Conservation (phyloP, 2,888 invertebrate species). For the Rhagophthalmus giganteus region DNA sequence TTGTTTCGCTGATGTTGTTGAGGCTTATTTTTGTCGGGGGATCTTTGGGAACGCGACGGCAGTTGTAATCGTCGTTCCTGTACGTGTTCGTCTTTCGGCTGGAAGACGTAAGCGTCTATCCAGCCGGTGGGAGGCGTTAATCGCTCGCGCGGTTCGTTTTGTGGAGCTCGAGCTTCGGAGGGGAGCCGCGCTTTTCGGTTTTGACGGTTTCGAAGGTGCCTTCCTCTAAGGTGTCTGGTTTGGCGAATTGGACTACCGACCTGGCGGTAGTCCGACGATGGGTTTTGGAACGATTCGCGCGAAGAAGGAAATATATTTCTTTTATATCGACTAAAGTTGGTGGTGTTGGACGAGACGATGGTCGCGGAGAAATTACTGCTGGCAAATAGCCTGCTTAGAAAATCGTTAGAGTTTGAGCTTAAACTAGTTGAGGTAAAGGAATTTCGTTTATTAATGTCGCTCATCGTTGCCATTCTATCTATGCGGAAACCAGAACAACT, state of each 20-base stretch:
- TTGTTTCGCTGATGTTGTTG: constrained; percentile 14
- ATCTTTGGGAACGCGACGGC: constrained; percentile 36
- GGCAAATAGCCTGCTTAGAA: constrained; percentile 35
- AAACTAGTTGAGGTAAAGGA: constrained; percentile 42
- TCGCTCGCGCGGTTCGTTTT: constrained; percentile 22
- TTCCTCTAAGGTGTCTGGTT: constrained; percentile 28
- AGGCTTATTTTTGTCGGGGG: constrained; percentile 33
- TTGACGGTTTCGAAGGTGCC: constrained; percentile 19
- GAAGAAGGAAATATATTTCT: constrained; percentile 15
- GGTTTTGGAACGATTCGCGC: constrained; percentile 17
- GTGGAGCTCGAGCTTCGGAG: constrained; percentile 31
- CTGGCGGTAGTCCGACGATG: constrained; percentile 18
- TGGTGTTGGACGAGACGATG: constrained; percentile 3
- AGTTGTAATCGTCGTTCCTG: constrained; percentile 9
- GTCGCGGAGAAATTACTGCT: constrained; percentile 13
- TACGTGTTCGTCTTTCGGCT: constrained; percentile 14
- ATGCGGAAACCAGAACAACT: constrained; percentile 57
- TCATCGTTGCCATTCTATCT: constrained; percentile 52
- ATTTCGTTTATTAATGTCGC: constrained; percentile 48
- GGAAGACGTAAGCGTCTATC: constrained; percentile 29
- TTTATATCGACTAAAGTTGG: constrained; percentile 18
- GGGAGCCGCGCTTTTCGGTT: constrained; percentile 5
- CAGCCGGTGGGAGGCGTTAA: constrained; percentile 25
- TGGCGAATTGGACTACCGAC: constrained; percentile 21
- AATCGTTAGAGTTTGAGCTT: constrained; percentile 38